Evolutionary conservation across 2,888 invertebrate genomes (phyloP), one percentile per base, ranked within the genome.

Genomic region (Tipula lateralis): DNA sequence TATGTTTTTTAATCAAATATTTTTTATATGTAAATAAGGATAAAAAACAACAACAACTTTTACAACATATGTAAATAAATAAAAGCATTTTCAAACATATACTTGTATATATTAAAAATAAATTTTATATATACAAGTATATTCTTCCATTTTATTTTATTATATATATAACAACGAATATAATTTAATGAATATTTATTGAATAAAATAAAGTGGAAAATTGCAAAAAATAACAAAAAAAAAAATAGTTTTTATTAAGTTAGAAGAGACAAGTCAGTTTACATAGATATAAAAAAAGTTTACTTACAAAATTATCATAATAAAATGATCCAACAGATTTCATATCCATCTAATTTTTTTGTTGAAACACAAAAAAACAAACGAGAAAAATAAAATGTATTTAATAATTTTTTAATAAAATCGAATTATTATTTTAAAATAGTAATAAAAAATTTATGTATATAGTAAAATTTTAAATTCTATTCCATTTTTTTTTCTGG

Each of bases 301-400:
- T 94, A 96, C 96, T 96, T 95, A 96, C 96, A 94, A 96, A 96
- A 93, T 96, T 96, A 92, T 96, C 96, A 93, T 96, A 96, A 94
- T 96, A 96, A 95, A 96, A 96, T 91, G 96, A 96, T 92, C 96
- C 96, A 93, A 96, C 95, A 93, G 96, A 95, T 94, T 96, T 96
- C 95, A 96, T 95, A 93, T 96, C 96, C 96, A 96, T 96, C 96
- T 96, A 95, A 95, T 82, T 34, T 83, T 83, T 34, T 83, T 16
- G n/a, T 6, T 19, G 7, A 12, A 34, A 50, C 6, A n/a, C 50
- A 29, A 84, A 50, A 44, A 44, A 29, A 84, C 6, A 30, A 50
- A 50, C 16, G n/a, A 50, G 84, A 84, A 13, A 84, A 50, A 44
- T n/a, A 84, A 84, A 44, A 84, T 7, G n/a, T 19, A 39, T 34